These are phyloP conservation scores for Drosophila nigromelanica DNA, from an alignment of 1,140 invertebrate species.

Conservation along the genomic window DNA sequence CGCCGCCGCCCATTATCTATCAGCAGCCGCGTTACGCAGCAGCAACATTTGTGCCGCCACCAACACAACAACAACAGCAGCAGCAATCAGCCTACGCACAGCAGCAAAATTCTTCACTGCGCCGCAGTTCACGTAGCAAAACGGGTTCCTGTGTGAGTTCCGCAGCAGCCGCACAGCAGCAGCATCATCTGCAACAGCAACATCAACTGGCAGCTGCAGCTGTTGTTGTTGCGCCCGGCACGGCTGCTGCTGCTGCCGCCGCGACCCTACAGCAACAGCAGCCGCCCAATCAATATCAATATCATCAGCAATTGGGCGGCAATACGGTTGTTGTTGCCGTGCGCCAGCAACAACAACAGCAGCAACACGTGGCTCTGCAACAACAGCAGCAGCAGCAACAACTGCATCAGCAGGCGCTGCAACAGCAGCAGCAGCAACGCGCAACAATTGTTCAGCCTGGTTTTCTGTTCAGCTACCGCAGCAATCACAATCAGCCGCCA, in stretches of 20 bases:
- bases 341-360: conserved; percentile 67
- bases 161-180: conserved; percentile 73
- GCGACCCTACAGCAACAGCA: conserved; percentile 34
- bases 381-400: conserved; percentile 62
- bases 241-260: conserved; percentile 56
- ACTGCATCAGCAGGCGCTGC: conserved; percentile 51
- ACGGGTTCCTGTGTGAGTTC: conserved; percentile 84
- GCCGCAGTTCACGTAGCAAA: conserved; percentile 83
- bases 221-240: conserved; percentile 51
- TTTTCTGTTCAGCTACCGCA: conserved; percentile 75
- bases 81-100: conserved; percentile 35
- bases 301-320: conserved; percentile 62
- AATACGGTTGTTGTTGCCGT: conserved; percentile 73
- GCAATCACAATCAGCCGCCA: conserved; percentile 60
- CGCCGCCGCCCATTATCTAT: conserved; percentile 61
- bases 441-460: conserved; percentile 76
- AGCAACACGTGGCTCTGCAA: conserved; percentile 50
- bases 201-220: conserved; percentile 47
- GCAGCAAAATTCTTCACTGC: conserved; percentile 72
- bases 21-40: conserved; percentile 65
- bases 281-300: conserved; percentile 68
- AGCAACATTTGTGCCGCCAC: conserved; percentile 70
- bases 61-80: conserved; percentile 39
- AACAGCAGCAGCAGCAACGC: conserved; percentile 66
- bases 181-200: conserved; percentile 58